Conservation (phyloP, 2,888 invertebrate species). For the Andrena haemorrhoa region DNA sequence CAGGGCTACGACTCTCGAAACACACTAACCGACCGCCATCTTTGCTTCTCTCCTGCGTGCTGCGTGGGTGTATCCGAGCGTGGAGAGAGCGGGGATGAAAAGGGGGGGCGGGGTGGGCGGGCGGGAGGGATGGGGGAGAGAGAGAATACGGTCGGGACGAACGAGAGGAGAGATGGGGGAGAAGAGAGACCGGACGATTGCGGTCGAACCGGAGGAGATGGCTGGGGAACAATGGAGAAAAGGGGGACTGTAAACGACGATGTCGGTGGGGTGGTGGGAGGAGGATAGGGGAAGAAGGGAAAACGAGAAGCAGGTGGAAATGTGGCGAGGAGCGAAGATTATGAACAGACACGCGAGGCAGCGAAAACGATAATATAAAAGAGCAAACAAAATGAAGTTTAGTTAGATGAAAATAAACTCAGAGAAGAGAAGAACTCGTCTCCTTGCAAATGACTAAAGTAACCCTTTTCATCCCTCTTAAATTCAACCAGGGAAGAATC, state of each 20-base stretch:
- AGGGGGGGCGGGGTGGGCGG: conserved; percentile 52
- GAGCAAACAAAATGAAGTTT: background rate
- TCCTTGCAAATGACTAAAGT: too few species aligned
- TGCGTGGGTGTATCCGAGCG: conserved; percentile 79
- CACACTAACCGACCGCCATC: conserved; percentile 78
- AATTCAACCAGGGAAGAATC: too few species aligned
- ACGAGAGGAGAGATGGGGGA: conserved; percentile 36
- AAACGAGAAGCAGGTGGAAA: background rate
- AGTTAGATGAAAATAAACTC: too few species aligned
- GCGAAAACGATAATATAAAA: background rate
- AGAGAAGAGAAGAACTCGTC: too few species aligned
- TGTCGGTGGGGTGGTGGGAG: background rate
- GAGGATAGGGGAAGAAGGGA: conserved; percentile 21
- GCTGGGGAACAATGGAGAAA: too few species aligned
- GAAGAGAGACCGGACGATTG: conserved; percentile 44
- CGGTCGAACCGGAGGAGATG: too few species aligned
- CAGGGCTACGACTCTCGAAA: conserved; percentile 84
- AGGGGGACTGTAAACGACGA: too few species aligned
- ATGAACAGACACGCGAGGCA: background rate
- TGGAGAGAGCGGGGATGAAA: conserved; percentile 67
- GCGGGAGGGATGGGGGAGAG: conserved; percentile 40
- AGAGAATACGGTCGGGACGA: conserved; percentile 22
- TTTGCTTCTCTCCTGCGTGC: conserved; percentile 71
- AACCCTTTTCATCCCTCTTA: too few species aligned
- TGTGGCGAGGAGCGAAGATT: background rate